Evolutionary conservation across 2,888 invertebrate genomes (phyloP).

Genomic region (Ophraella communa): DNA sequence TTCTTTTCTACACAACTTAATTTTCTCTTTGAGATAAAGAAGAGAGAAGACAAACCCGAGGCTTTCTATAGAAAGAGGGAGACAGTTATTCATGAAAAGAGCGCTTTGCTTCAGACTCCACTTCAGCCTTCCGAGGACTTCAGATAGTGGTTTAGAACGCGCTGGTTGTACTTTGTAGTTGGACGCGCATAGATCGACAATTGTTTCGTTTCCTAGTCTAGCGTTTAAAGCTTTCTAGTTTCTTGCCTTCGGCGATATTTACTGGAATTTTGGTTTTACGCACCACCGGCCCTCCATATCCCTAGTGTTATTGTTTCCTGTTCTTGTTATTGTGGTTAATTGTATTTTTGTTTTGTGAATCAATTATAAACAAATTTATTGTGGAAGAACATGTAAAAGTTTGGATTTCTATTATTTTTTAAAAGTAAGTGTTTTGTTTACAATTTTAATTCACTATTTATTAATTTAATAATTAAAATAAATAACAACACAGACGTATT

Average conservation of each 20-base stretch:
- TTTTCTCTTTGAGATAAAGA: constrained; percentile 43
- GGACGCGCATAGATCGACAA: constrained; percentile 31
- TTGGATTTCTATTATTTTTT: constrained; percentile 21
- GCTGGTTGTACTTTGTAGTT: constrained; percentile 30
- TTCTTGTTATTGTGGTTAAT: constrained; percentile 13
- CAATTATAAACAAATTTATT: background rate
- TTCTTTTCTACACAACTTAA: constrained; percentile 58
- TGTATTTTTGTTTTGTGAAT: constrained; percentile 1
- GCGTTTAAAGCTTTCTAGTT: constrained; percentile 32
- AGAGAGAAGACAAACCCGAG: constrained; percentile 1
- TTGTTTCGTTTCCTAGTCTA: constrained; percentile 35
- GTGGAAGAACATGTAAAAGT: constrained; percentile 32
- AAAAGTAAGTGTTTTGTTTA: constrained; percentile 28
- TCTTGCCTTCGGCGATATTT: constrained; percentile 10
- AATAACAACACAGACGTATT: too few species aligned
- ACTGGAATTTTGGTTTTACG: constrained; percentile 1
- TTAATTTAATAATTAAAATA: too few species aligned
- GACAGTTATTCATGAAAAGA: constrained; percentile 19
- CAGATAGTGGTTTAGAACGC: constrained; percentile 35
- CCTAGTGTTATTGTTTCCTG: constrained; percentile 22
- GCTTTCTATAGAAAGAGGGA: constrained; percentile 1
- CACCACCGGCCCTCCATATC: constrained; percentile 5
- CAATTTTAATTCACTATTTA: too few species aligned
- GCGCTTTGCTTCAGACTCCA: constrained; percentile 16
- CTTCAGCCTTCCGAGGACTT: constrained; percentile 12